Percentiles rank a stretch among this genome's conserved stretches.
These are phyloP conservation scores for Cataglyphis livida DNA, from an alignment of 2,888 invertebrate genomes.

Conservation along the genomic window DNA sequence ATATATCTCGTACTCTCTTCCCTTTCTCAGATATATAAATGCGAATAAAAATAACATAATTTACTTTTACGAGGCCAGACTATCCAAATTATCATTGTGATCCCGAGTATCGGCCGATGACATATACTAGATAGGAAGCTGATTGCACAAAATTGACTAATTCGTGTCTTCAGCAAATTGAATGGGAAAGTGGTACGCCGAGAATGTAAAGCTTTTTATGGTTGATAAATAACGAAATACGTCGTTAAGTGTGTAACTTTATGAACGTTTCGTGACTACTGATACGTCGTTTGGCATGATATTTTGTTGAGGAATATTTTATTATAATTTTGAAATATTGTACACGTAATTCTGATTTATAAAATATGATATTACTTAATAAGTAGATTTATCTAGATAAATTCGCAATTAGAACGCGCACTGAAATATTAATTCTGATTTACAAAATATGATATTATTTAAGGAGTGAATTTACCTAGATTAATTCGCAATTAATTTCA, in stretches of 20 bases:
- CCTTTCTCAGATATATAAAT: slow-evolving; percentile 37
- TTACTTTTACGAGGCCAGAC: slow-evolving; percentile 43
- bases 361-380: not conserved
- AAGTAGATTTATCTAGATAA: not conserved
- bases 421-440: not conserved
- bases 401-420: not conserved
- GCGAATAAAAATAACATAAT: slow-evolving; percentile 49
- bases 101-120: not conserved
- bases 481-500: not conserved
- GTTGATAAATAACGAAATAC: slow-evolving; percentile 11
- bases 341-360: not conserved
- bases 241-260: slow-evolving; percentile 31
- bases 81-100: slow-evolving; percentile 53
- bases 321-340: not conserved
- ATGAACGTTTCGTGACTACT: slow-evolving; percentile 4
- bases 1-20: not conserved
- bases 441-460: not conserved
- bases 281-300: not conserved
- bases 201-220: slow-evolving; percentile 34
- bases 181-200: slow-evolving; percentile 14
- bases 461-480: not conserved
- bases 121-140: slow-evolving; percentile 6
- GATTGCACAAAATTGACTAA: slow-evolving; percentile 21
- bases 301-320: slow-evolving; percentile 3
- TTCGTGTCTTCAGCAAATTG: slow-evolving; percentile 41